Conservation (phyloP, 2,888 invertebrate species). For the Cantharis flavilabris region DNA sequence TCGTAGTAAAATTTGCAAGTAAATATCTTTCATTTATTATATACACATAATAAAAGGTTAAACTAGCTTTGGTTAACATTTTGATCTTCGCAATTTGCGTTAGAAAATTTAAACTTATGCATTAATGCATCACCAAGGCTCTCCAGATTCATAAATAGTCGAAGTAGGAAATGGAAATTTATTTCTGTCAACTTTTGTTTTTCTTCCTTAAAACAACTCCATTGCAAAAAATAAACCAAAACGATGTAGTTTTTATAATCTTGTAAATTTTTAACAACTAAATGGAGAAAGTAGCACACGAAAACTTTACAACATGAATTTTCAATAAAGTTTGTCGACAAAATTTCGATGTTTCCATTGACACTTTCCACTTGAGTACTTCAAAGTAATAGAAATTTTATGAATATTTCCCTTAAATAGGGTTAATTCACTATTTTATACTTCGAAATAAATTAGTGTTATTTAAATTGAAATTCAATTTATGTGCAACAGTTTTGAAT, state of each 20-base stretch:
- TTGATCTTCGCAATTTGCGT: not conserved
- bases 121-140: not conserved
- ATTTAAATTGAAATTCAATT: not conserved
- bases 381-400: not conserved
- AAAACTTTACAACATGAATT: not conserved
- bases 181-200: not conserved
- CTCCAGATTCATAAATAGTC: not conserved
- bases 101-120: not conserved
- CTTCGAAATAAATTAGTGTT: not conserved
- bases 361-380: not conserved
- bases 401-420: not conserved
- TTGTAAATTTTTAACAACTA: not conserved
- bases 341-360: not conserved
- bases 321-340: not conserved
- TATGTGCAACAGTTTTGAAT: constrained; percentile 1
- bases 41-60: not conserved
- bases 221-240: not conserved
- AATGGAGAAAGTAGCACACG: not conserved
- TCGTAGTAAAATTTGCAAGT: not conserved
- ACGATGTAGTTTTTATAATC: not conserved
- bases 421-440: not conserved
- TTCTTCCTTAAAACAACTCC: not conserved
- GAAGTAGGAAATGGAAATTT: not conserved
- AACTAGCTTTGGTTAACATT: not conserved
- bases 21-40: too few species aligned